Conservation (phyloP, 2,113 vertebrate species). For the Gambusia affinis region DNA sequence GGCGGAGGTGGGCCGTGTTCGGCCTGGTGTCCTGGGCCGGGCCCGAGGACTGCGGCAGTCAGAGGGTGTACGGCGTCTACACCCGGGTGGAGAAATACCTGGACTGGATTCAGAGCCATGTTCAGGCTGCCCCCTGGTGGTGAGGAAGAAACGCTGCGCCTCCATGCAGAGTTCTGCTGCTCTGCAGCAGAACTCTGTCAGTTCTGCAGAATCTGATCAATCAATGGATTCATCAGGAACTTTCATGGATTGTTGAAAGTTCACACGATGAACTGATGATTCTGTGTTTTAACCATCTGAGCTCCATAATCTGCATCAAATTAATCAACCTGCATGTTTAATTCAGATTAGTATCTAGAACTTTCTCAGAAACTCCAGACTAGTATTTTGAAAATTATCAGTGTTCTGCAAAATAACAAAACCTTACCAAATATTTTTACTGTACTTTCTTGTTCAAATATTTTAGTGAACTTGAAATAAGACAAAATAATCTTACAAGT, state of each 20-base stretch:
- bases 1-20: slow-evolving; percentile 86
- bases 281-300: no score
- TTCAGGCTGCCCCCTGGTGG: slow-evolving; percentile 47
- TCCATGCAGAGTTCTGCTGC: background rate
- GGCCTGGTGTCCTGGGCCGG: slow-evolving; percentile 97
- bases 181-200: background rate
- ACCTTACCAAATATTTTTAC: no score
- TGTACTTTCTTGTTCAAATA: no score
- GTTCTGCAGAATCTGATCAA: background rate
- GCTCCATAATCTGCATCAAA: no score
- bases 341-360: no score
- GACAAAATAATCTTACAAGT: no score
- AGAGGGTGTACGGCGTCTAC: slow-evolving; percentile 95
- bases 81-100: slow-evolving; percentile 90
- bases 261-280: no score
- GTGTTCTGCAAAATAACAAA: no score
- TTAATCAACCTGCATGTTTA: no score
- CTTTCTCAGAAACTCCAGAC: no score
- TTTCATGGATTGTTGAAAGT: background rate
- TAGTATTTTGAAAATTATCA: no score
- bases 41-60: slow-evolving; percentile 93
- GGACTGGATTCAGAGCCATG: slow-evolving; percentile 85
- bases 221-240: background rate
- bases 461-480: no score
- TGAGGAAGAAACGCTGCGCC: background rate